Base-by-base conservation (phyloP, 2,797 vertebrate genomes). In the Ctenosaura bakeri region DNA sequence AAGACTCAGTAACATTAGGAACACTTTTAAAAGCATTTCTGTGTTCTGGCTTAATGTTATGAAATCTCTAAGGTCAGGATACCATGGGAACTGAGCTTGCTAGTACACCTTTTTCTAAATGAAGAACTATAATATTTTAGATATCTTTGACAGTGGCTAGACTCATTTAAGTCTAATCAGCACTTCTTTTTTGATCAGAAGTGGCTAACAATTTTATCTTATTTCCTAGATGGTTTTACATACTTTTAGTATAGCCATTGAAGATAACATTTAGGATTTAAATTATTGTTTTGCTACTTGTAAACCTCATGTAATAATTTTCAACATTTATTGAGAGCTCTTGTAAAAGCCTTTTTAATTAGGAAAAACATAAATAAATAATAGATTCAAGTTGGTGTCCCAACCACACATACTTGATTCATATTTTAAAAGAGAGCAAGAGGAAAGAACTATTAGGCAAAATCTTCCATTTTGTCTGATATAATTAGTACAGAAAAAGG, bases 41-140 rank as follows among this genome's bases (percentile, higher is more conserved):
- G 69, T 94, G 79, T 85, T 42, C 86, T 80, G 81, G 18, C 79
- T 89, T 87, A 71, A 24, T 76, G 26, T 29, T 50, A 66, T 3
- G 0, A 87, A 90, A 83, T 83, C 38, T 86, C 26, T 82, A 77
- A 4, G 42, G 78, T 86, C 80, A 91, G 87, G 50, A 59, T 20
- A 2, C 42, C 32, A 26, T 76, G 38, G 10, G 6, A 1, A 92
- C 69, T 78, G 82, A 86, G 80, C 89, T 93, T 88, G 32, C 78
- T 82, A 50, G 80, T 71, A 50, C 20, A 1, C 0, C 6, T 81
- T 0, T 73, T 71, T 62, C 1, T 46, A 32, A 7, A 90, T 76
- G 87, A 85, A 35, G 71, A 82, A 62, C 26, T 81, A 54, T 35
- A 56, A 38, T 69, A 82, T 93, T 88, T 85, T 76, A 66, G 42